Conservation (phyloP, 64 coral and sea anemone genomes). For the Pocillopora damicornis region DNA sequence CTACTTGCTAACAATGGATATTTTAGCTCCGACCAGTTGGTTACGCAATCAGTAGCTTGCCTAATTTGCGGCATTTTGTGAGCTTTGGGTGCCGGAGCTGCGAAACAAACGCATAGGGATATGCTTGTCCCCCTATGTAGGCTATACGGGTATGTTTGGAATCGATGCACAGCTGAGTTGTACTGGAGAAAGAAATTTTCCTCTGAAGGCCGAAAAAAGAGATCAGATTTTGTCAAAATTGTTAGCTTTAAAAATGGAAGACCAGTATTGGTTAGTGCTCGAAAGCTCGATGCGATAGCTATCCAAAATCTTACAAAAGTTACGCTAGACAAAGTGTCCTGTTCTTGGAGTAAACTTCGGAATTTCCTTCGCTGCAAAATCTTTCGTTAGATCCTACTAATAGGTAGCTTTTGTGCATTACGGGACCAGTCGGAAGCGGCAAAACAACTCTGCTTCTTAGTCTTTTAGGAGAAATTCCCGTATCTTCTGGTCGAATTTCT, state of each 20-base stretch:
- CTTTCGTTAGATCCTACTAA: neutral
- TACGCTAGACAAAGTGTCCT: neutral
- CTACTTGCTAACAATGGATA: too few species aligned
- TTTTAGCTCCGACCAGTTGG: too few species aligned
- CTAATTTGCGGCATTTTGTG: too few species aligned
- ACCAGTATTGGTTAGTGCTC: neutral
- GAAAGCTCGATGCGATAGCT: neutral
- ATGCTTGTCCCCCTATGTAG: too few species aligned
- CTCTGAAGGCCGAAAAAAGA: neutral
- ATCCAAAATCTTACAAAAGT: neutral
- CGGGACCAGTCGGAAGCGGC: slow-evolving; percentile 63
- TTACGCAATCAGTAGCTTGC: too few species aligned
- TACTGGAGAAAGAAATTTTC: too few species aligned
- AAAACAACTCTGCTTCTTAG: slow-evolving; percentile 60
- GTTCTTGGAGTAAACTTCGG: neutral
- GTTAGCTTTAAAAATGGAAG: slow-evolving; percentile 21
- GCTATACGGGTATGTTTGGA: too few species aligned
- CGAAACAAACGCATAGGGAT: too few species aligned
- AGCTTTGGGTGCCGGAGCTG: too few species aligned
- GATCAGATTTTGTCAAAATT: neutral
- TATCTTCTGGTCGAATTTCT: neutral
- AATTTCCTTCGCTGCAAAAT: neutral
- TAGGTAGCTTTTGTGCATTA: slow-evolving; percentile 47
- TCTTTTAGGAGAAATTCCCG: slow-evolving; percentile 50
- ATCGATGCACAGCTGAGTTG: too few species aligned